A percentile compares a stretch with the other conserved stretches of the same genome.
Evolutionary conservation across 2,888 invertebrate genomes (phyloP).

Genomic region (Ornithoptera priamus): DNA sequence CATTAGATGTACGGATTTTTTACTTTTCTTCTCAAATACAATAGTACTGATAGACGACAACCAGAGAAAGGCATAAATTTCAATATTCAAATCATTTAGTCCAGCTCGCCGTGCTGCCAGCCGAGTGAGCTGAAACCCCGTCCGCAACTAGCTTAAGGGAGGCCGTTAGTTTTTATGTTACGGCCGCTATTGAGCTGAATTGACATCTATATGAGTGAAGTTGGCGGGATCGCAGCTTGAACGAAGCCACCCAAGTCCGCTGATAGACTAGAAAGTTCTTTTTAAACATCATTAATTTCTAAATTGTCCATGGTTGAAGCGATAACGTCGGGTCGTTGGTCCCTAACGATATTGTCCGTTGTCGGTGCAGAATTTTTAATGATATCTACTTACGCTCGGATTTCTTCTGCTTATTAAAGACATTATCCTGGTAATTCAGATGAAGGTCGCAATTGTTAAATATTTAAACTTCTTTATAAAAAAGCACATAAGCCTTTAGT

Average conservation of each 20-base stretch:
- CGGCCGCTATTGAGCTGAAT: constrained; percentile 62
- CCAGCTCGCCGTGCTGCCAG: constrained; percentile 13
- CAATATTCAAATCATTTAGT: constrained; percentile 15
- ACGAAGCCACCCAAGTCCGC: constrained; percentile 40
- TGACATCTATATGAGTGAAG: constrained; percentile 65
- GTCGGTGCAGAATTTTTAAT: constrained; percentile 37
- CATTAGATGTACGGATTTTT: too few relatives aligned
- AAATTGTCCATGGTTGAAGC: constrained; percentile 38
- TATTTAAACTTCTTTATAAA: too few relatives aligned
- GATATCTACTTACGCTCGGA: constrained; percentile 35
- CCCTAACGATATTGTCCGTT: constrained; percentile 33
- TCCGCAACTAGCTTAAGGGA: constrained; percentile 29
- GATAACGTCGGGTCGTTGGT: constrained; percentile 35
- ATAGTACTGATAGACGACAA: too few relatives aligned
- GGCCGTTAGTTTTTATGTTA: constrained; percentile 71
- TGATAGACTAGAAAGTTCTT: constrained; percentile 43
- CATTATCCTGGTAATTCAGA: constrained; percentile 1
- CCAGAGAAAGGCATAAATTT: neutral
- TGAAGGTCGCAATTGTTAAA: constrained; percentile 29
- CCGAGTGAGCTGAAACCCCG: constrained; percentile 3
- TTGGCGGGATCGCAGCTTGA: constrained; percentile 38
- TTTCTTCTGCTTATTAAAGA: constrained; percentile 8
- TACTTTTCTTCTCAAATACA: too few relatives aligned
- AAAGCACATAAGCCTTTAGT: too few relatives aligned
- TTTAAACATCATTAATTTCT: constrained; percentile 42